phyloP scores from a whole-genome alignment of 2,797 vertebrate species.

The Cryptoprocta ferox region DNA sequence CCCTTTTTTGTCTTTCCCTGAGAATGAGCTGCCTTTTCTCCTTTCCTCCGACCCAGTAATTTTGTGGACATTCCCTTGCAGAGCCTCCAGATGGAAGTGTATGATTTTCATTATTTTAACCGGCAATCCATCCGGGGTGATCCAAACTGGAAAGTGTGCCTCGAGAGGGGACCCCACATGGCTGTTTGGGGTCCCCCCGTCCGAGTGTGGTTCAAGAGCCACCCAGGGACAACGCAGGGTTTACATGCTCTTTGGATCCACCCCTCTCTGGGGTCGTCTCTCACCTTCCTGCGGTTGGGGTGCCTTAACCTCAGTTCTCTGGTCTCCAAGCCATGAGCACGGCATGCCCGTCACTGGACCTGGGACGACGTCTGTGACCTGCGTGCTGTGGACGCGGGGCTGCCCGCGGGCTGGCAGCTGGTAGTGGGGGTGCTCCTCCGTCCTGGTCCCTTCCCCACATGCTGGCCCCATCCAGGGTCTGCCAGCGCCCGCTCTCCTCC shows the following conservation, averaged over 20 bases:
- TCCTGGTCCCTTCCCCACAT: rapidly evolving
- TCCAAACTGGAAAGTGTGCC: neutral
- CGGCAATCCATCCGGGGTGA: neutral
- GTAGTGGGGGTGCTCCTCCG: neutral
- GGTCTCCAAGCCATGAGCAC: neutral
- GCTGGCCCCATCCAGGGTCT: neutral
- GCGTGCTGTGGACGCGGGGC: rapidly evolving
- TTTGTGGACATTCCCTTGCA: rapidly evolving
- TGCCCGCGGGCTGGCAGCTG: rapidly evolving
- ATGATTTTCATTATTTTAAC: neutral
- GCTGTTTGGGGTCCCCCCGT: neutral
- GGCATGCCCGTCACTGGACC: rapidly evolving
- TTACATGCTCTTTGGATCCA: rapidly evolving
- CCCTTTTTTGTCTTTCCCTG: neutral
- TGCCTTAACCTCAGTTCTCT: neutral
- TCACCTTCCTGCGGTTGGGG: neutral
- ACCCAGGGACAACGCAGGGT: neutral
- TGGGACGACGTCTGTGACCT: rapidly evolving
- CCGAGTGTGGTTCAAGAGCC: rapidly evolving
- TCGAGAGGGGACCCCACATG: rapidly evolving
- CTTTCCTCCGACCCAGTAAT: rapidly evolving
- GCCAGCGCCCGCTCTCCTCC: neutral
- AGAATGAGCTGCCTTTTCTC: neutral
- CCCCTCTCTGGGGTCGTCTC: neutral
- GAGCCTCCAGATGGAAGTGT: neutral